Conservation (phyloP, 2,797 vertebrate species). For the Otus scops region DNA sequence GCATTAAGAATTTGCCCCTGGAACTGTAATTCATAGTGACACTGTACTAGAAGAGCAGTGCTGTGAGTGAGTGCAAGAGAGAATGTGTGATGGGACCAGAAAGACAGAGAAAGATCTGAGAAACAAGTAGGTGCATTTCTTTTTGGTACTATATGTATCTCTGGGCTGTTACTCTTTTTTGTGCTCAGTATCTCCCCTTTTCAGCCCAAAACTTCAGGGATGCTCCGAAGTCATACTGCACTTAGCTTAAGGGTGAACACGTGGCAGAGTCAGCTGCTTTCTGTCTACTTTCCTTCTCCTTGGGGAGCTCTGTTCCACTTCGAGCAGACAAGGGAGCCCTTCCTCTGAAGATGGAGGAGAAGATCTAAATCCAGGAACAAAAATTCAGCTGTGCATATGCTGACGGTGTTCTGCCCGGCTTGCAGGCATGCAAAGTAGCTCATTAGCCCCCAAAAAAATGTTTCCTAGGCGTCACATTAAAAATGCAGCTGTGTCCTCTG, state of each 20-base stretch:
- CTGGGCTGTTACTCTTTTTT: neutral
- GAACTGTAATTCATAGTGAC: neutral
- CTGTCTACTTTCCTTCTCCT: neutral
- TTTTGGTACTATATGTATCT: neutral
- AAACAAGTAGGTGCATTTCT: neutral
- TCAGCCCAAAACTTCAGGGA: neutral
- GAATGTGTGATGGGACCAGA: neutral
- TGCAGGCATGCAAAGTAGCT: fast-evolving
- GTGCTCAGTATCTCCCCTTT: neutral
- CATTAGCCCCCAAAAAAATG: neutral
- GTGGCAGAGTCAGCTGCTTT: neutral
- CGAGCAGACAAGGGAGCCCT: neutral
- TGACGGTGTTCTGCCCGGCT: neutral
- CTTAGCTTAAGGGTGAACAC: neutral
- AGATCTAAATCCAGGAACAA: neutral
- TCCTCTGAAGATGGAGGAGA: neutral
- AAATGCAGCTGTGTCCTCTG: neutral
- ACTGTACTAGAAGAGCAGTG: neutral
- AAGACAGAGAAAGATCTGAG: neutral
- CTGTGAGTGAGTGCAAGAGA: neutral
- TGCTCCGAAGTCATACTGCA: neutral
- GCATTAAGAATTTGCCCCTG: neutral
- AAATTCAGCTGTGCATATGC: neutral
- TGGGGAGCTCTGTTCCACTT: neutral
- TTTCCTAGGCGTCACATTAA: neutral